Evolutionary conservation across 2,888 invertebrate genomes (phyloP).

Genomic region (Antitype chi): DNA sequence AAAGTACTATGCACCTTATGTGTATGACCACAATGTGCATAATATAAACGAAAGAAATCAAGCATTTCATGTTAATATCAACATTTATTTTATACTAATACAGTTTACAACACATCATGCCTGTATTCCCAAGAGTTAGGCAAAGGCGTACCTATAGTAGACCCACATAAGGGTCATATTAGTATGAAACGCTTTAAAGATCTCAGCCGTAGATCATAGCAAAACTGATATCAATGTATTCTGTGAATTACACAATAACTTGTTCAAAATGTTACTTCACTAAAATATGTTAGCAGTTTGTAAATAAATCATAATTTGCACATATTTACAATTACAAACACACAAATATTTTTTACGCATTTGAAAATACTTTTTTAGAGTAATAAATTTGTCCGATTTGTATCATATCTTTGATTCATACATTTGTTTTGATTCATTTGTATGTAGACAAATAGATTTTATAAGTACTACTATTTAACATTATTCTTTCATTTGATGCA

Average conservation of each 20-base stretch:
- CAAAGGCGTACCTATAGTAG: no score
- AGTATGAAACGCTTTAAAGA: background rate
- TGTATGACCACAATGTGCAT: background rate
- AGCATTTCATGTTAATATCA: background rate
- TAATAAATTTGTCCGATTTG: conserved; percentile 5
- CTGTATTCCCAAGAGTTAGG: background rate
- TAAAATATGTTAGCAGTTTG: background rate
- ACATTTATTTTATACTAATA: background rate
- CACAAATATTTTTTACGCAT: background rate
- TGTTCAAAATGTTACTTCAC: background rate
- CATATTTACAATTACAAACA: background rate
- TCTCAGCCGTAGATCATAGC: background rate
- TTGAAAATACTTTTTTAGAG: background rate
- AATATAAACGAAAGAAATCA: background rate
- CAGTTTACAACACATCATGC: background rate
- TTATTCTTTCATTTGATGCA: background rate
- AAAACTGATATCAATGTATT: background rate
- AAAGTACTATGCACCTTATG: background rate
- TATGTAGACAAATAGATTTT: conserved; percentile 15
- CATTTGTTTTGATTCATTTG: background rate
- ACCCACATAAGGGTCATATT: background rate
- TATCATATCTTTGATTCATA: background rate
- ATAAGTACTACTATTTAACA: background rate
- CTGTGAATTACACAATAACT: background rate
- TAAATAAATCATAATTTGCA: background rate